phyloP scores from a whole-genome alignment of 2,797 vertebrate species.

The Acomys russatus region DNA sequence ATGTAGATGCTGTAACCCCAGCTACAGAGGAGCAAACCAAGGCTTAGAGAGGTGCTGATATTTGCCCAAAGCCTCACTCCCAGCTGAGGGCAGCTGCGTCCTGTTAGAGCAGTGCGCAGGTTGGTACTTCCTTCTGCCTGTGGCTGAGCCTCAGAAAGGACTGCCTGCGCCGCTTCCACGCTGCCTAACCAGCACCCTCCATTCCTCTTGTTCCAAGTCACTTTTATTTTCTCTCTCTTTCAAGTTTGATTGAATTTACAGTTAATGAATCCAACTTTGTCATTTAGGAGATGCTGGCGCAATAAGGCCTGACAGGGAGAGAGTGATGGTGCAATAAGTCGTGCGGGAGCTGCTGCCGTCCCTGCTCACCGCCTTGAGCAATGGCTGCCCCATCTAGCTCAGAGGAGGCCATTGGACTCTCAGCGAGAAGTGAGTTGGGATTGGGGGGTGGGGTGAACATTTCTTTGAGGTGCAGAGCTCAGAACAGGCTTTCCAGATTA shows the following conservation, averaged over 20 bases:
- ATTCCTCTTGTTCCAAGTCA: slow-evolving; percentile 76
- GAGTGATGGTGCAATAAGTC: slow-evolving; percentile 87
- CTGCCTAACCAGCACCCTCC: not conserved
- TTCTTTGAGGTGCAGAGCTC: not conserved
- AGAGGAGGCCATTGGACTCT: slow-evolving; percentile 46
- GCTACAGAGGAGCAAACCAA: not conserved
- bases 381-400: slow-evolving; percentile 68
- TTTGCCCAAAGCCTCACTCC: not conserved
- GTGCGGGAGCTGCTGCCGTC: slow-evolving; percentile 72
- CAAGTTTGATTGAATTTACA: slow-evolving; percentile 88
- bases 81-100: not conserved
- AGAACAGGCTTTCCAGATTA: not conserved
- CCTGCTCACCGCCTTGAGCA: slow-evolving; percentile 73
- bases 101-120: too few species aligned
- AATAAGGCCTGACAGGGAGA: slow-evolving; percentile 87
- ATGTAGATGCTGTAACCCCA: accelerated
- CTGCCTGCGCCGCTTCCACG: not conserved
- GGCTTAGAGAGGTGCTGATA: not conserved
- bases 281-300: slow-evolving; percentile 87
- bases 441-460: not conserved
- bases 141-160: too few species aligned
- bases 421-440: slow-evolving; percentile 16
- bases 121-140: accelerated
- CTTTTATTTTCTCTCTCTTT: slow-evolving; percentile 82
- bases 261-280: slow-evolving; percentile 89